These are phyloP conservation scores for Eumaeus atala DNA, from an alignment of 1,140 invertebrate species.

Conservation along the genomic window DNA sequence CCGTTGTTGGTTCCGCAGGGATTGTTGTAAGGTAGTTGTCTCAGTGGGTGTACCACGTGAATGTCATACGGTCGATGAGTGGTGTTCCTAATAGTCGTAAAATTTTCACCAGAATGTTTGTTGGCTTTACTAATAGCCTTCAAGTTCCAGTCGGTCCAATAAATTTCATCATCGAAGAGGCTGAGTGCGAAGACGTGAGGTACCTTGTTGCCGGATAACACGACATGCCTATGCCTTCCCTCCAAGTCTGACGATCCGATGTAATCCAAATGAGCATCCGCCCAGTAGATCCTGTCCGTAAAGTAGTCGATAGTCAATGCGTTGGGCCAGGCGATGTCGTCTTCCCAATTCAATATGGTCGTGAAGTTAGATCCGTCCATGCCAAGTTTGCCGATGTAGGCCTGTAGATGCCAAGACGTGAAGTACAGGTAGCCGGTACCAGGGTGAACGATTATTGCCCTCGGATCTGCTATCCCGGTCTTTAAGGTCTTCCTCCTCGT, in stretches of 20 bases:
- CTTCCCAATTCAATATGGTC: conserved; percentile 91
- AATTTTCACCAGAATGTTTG: conserved; percentile 89
- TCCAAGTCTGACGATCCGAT: conserved; percentile 95
- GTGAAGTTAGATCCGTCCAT: conserved; percentile 97
- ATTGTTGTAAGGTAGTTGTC: conserved; percentile 89
- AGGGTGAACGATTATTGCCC: conserved; percentile 96
- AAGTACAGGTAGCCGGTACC: conserved; percentile 96
- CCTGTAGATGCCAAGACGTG: conserved; percentile 96
- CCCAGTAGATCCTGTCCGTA: conserved; percentile 95
- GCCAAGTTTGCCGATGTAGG: conserved; percentile 97
- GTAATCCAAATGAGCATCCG: conserved; percentile 98
- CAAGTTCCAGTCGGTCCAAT: conserved; percentile 99
- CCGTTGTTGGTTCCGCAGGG: conserved; percentile 95
- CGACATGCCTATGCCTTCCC: conserved; percentile 87
- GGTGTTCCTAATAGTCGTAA: conserved; percentile 89
- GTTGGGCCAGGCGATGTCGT: conserved; percentile 98
- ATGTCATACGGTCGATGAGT: conserved; percentile 96
- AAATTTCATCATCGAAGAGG: conserved; percentile 95
- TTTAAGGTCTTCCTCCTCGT: conserved; percentile 92
- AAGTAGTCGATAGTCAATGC: conserved; percentile 98
- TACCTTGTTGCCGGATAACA: conserved; percentile 86
- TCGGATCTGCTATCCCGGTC: conserved; percentile 91
- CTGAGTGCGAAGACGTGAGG: conserved; percentile 96
- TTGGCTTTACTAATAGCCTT: conserved; percentile 90
- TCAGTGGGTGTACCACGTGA: conserved; percentile 89